A percentile compares a stretch with the other conserved stretches of the same genome.
These are phyloP conservation scores for Plebejus anna DNA, from an alignment of 2,888 invertebrate genomes.

Conservation along the genomic window DNA sequence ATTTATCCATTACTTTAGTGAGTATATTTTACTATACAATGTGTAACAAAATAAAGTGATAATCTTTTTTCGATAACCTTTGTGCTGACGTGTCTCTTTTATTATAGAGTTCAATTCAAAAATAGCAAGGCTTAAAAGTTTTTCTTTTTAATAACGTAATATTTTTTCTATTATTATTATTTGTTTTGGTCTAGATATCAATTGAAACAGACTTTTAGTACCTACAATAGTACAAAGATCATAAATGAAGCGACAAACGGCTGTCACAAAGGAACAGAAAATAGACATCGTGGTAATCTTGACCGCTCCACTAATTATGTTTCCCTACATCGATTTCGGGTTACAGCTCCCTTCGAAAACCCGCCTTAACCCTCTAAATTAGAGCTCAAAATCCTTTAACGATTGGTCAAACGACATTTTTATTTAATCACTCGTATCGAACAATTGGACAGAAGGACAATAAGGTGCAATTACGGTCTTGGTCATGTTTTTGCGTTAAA, in stretches of 20 bases:
- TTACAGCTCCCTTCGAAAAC: background rate
- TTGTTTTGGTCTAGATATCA: too few species aligned
- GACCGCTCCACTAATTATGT: slow-evolving; percentile 17
- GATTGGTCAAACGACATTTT: slow-evolving; percentile 46
- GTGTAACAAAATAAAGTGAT: too few species aligned
- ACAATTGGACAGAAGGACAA: slow-evolving; percentile 57
- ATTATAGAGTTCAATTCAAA: too few species aligned
- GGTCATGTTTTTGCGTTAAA: slow-evolving; percentile 42
- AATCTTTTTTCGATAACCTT: too few species aligned
- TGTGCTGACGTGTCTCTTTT: too few species aligned
- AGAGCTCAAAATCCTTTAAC: background rate
- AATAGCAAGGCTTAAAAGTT: too few species aligned
- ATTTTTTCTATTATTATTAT: too few species aligned
- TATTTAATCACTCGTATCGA: slow-evolving; percentile 58
- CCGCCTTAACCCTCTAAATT: background rate
- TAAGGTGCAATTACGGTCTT: slow-evolving; percentile 58
- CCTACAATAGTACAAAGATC: background rate
- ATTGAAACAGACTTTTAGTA: too few species aligned
- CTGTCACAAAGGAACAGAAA: slow-evolving; percentile 9
- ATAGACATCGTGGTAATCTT: slow-evolving; percentile 14
- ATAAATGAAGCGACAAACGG: slow-evolving; percentile 11
- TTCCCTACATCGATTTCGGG: slow-evolving; percentile 1
- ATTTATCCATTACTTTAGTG: too few species aligned
- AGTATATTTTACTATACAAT: too few species aligned
- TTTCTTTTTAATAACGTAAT: too few species aligned